phyloP scores from a whole-genome alignment of 2,797 vertebrate species.

The Propithecus perrieri region DNA sequence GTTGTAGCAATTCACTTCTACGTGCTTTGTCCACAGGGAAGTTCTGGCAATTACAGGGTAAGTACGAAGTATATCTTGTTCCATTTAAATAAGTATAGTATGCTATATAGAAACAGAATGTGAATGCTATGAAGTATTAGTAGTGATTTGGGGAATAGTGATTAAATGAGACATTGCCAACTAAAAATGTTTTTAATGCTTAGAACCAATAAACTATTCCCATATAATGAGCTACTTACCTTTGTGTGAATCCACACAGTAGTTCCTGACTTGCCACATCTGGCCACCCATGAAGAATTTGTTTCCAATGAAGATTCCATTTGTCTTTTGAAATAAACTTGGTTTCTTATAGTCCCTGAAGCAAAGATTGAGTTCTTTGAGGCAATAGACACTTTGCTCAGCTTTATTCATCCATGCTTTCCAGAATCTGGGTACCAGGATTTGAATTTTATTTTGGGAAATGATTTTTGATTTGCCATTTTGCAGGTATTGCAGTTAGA shows the following conservation, averaged over 20 bases:
- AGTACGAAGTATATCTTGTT: slow-evolving; percentile 48
- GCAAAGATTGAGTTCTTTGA: not conserved
- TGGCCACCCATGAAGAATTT: not conserved
- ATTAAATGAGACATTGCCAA: not conserved
- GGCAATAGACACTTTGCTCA: not conserved
- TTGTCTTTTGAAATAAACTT: slow-evolving; percentile 24
- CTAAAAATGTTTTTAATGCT: not conserved
- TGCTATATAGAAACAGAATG: not conserved
- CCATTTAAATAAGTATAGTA: slow-evolving; percentile 22
- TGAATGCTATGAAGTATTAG: not conserved
- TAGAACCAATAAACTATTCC: not conserved
- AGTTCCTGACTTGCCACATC: not conserved
- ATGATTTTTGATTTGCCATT: not conserved
- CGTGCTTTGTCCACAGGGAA: not conserved
- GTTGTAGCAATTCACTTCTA: slow-evolving; percentile 24
- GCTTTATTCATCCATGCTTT: not conserved
- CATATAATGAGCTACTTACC: not conserved
- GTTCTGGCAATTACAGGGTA: slow-evolving; percentile 45
- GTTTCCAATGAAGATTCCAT: not conserved
- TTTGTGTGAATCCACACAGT: not conserved
- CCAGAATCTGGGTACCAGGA: not conserved
- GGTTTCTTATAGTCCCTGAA: slow-evolving; percentile 21
- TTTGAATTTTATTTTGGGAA: slow-evolving; percentile 12
- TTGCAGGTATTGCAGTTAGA: not conserved
- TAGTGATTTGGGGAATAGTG: not conserved